Evolutionary conservation across 2,888 invertebrate species (phyloP).

Genomic region (Trachelus tabidus): DNA sequence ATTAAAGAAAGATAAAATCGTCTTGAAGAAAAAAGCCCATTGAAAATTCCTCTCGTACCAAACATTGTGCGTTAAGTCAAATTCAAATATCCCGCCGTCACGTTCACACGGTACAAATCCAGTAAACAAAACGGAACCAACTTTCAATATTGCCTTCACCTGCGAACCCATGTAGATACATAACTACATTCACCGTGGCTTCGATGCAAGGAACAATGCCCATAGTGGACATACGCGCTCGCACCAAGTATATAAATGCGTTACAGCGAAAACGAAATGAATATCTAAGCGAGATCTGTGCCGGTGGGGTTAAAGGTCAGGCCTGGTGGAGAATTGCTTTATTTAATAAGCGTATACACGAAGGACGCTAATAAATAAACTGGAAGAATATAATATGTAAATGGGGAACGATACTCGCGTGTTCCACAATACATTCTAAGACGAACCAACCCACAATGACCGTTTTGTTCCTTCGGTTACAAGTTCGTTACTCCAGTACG

Average conservation of each 20-base stretch:
- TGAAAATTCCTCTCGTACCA: background rate
- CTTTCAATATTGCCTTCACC: conserved; percentile 57
- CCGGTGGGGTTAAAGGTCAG: conserved; percentile 45
- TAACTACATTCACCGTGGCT: conserved; percentile 12
- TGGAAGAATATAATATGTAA: conserved; percentile 40
- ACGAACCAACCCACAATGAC: background rate
- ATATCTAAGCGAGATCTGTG: conserved; percentile 51
- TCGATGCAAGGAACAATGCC: conserved; percentile 25
- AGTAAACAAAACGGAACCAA: conserved; percentile 54
- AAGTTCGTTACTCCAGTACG: background rate
- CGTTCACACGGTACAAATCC: conserved; percentile 49
- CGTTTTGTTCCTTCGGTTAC: background rate
- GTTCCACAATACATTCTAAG: background rate
- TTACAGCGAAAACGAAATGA: conserved; percentile 44
- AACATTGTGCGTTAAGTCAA: background rate
- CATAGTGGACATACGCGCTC: conserved; percentile 25
- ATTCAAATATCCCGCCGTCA: conserved; percentile 2
- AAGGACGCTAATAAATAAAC: conserved; percentile 53
- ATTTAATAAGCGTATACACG: conserved; percentile 54
- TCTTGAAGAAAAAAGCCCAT: background rate
- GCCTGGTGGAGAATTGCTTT: conserved; percentile 57
- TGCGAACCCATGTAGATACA: conserved; percentile 26
- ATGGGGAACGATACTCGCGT: conserved; percentile 1
- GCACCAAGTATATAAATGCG: conserved; percentile 7
- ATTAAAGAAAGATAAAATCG: background rate